A percentile compares a stretch with the other conserved stretches of the same genome.
phyloP scores from a whole-genome alignment of 2,888 invertebrate species.

The Noctua janthina region DNA sequence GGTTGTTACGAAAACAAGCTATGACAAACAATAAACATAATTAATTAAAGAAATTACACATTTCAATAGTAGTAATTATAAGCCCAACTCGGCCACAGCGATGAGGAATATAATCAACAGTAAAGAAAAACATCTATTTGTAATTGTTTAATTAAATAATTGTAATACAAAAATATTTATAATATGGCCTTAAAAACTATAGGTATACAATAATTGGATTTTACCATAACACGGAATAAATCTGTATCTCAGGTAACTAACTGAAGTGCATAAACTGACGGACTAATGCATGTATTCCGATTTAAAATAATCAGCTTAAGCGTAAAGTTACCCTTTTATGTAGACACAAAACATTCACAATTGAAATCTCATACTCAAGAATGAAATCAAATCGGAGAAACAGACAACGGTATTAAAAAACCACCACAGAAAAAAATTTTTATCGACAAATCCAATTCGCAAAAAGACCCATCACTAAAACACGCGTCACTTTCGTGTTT shows the following conservation, averaged over 20 bases:
- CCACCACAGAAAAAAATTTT: neutral
- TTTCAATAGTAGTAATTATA: neutral
- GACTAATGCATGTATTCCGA: too few relatives aligned
- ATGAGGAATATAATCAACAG: neutral
- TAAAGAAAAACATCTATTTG: neutral
- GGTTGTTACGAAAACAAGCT: neutral
- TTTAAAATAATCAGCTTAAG: neutral
- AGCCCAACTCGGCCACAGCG: neutral
- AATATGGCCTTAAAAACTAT: too few relatives aligned
- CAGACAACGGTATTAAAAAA: neutral
- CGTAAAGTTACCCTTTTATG: neutral
- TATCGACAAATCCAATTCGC: slow-evolving; percentile 61
- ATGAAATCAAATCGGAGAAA: neutral
- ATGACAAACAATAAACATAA: neutral
- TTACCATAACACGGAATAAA: too few relatives aligned
- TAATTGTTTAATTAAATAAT: too few relatives aligned
- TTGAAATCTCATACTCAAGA: neutral
- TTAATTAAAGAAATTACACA: neutral
- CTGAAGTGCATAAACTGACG: too few relatives aligned
- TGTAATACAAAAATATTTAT: too few relatives aligned
- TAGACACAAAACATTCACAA: neutral
- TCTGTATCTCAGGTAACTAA: too few relatives aligned
- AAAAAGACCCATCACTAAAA: slow-evolving; percentile 77
- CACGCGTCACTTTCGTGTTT: slow-evolving; percentile 88
- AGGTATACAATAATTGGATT: too few relatives aligned